Evolutionary conservation across 2,888 invertebrate genomes (phyloP).

Genomic region (Oxystoma pomonae): DNA sequence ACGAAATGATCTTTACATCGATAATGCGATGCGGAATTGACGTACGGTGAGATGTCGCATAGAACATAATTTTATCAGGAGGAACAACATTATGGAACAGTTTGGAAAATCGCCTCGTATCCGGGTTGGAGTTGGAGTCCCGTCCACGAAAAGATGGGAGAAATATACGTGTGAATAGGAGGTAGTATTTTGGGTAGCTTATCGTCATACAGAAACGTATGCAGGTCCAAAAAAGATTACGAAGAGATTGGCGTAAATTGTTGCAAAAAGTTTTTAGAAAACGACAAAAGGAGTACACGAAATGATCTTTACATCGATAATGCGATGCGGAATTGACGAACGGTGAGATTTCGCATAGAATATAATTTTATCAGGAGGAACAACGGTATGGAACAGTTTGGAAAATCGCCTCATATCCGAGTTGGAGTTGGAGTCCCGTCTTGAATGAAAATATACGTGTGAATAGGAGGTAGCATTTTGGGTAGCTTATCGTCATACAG

Average conservation of each 20-base stretch:
- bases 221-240: slow-evolving; percentile 21
- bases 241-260: slow-evolving; percentile 18
- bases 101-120: slow-evolving; percentile 17
- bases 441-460: slow-evolving; percentile 21
- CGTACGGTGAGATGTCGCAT: slow-evolving; percentile 18
- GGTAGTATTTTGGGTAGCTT: slow-evolving; percentile 23
- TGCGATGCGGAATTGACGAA: no score
- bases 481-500: slow-evolving; percentile 19
- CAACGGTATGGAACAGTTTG: no score
- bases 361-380: no score
- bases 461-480: slow-evolving; percentile 25
- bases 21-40: slow-evolving; percentile 22
- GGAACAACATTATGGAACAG: slow-evolving; percentile 22
- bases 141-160: slow-evolving; percentile 16
- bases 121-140: slow-evolving; percentile 18
- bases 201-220: slow-evolving; percentile 21
- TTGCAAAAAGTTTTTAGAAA: slow-evolving; percentile 15
- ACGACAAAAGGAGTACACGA: no score
- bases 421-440: slow-evolving; percentile 16
- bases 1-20: slow-evolving; percentile 23
- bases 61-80: slow-evolving; percentile 25
- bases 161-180: slow-evolving; percentile 23
- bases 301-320: slow-evolving; percentile 21
- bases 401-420: slow-evolving; percentile 15
- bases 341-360: no score